Evolutionary conservation across 2,888 invertebrate species (phyloP), one percentile per base, ranked within the genome.

Genomic region (Venusia cambrica): DNA sequence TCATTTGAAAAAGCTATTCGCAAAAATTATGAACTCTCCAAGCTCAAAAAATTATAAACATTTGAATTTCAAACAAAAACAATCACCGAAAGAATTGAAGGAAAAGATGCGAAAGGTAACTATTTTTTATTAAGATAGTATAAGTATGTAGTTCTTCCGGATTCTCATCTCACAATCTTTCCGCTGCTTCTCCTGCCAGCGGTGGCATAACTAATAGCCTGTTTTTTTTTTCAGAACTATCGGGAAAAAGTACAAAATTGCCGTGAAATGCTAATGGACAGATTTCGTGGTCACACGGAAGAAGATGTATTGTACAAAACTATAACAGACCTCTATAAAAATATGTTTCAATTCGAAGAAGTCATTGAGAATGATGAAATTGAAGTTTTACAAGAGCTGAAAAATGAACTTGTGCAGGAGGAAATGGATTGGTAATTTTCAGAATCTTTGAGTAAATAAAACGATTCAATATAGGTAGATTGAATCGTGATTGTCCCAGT

Each of bases 51-150:
- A 60, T 2, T 87, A 62, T 38, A 76, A 71, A 59, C 69, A 85
- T 56, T 37, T 84, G 13, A 64, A 58, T 25, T 43, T 38, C 1
- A 66, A 57, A 41, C 66, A 64, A 10, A 72, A 63, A 42, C 74
- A 73, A 30, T 84, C 85, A 2, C 87, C 84, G 2, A 56, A 73
- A 37, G 80, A 83, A 51, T 37, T 87, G 18, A 87, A 84, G 50
- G 84, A 81, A 38, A 84, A 80, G 65, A 62, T 87, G 59, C 68
- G 85, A 53, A 83, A 81, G 73, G 85, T 81, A 59, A 21, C 21
- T 25, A 32, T 1, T 4, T 25, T 19, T 5, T 11, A 2, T 5
- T 11, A 5, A 3, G 10, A 28, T 33, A 6, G 3, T 7, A 7
- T 2, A 5, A 5, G 1, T 2, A 20, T 5, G 10, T n/a, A n/a